Evolutionary conservation across 1,140 invertebrate species (phyloP).

Genomic region (Microplitis demolitor): DNA sequence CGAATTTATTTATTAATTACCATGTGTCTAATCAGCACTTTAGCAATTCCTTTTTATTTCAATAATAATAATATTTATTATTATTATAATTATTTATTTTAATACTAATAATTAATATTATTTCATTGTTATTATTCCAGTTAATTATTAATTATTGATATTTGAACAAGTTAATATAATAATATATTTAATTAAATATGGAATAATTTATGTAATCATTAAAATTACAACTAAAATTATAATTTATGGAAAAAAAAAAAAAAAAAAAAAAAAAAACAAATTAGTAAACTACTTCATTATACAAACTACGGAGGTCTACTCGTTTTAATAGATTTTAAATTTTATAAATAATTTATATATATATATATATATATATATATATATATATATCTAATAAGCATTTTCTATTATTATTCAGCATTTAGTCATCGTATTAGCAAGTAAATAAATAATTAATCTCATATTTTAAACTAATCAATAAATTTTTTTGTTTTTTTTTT

Average conservation of each 20-base stretch:
- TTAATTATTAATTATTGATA: no score
- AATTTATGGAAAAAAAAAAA: conserved; percentile 28
- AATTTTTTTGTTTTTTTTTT: neutral
- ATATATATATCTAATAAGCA: neutral
- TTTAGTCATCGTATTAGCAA: neutral
- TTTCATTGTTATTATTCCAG: neutral
- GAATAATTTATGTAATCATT: neutral
- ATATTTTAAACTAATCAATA: neutral
- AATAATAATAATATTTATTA: neutral
- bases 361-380: neutral
- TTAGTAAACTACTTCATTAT: conserved; percentile 44
- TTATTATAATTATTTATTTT: no score
- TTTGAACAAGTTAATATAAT: conserved; percentile 13
- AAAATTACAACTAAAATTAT: neutral
- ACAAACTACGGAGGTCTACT: conserved; percentile 42
- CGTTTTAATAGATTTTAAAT: conserved; percentile 15
- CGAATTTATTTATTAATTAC: conserved; percentile 46
- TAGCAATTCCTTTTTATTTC: neutral
- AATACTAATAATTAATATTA: neutral
- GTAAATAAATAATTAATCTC: neutral
- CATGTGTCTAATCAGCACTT: neutral
- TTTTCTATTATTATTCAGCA: neutral
- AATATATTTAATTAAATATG: neutral
- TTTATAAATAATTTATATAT: neutral
- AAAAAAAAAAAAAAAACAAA: conserved; percentile 32